Evolutionary conservation across 1,140 invertebrate species (phyloP).

Genomic region (Zaprionus inermis): DNA sequence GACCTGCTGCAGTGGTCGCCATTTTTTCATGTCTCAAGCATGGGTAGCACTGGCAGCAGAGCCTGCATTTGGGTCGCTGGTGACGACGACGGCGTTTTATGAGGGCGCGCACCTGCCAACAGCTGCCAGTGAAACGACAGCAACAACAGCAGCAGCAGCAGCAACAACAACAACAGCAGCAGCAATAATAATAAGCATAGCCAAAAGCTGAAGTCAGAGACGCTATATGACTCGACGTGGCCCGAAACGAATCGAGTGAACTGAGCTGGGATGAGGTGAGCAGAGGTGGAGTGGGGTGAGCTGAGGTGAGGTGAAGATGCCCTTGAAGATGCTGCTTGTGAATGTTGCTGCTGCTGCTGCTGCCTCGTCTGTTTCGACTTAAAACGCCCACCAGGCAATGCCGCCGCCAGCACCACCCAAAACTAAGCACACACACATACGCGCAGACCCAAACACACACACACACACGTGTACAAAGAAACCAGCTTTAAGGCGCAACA

Average conservation of each 20-base stretch:
- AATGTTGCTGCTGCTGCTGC: conserved; percentile 25
- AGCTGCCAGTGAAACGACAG: conserved; percentile 53
- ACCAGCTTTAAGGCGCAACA: conserved; percentile 67
- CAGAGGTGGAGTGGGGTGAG: not conserved
- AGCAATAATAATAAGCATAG: conserved; percentile 65
- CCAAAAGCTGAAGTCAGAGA: conserved; percentile 69
- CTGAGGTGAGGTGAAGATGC: conserved; percentile 32
- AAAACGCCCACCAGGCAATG: conserved; percentile 62
- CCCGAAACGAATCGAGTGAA: conserved; percentile 35
- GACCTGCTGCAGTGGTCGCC: conserved; percentile 54
- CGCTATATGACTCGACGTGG: conserved; percentile 37
- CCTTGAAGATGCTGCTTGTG: conserved; percentile 63
- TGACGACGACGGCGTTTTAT: conserved; percentile 53
- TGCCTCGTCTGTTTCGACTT: conserved; percentile 17
- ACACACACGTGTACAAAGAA: conserved; percentile 27
- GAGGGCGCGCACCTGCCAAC: conserved; percentile 80
- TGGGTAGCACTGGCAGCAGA: conserved; percentile 5
- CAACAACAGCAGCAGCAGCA: conserved; percentile 4
- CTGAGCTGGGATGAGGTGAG: conserved; percentile 22
- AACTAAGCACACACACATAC: conserved; percentile 45
- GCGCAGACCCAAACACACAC: conserved; percentile 13
- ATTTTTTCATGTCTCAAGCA: conserved; percentile 46
- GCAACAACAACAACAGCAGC: conserved; percentile 40
- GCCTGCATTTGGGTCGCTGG: conserved; percentile 44
- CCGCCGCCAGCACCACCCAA: conserved; percentile 50